These are phyloP conservation scores for Lethrus apterus DNA, from an alignment of 1,140 invertebrate genomes.

Conservation along the genomic window DNA sequence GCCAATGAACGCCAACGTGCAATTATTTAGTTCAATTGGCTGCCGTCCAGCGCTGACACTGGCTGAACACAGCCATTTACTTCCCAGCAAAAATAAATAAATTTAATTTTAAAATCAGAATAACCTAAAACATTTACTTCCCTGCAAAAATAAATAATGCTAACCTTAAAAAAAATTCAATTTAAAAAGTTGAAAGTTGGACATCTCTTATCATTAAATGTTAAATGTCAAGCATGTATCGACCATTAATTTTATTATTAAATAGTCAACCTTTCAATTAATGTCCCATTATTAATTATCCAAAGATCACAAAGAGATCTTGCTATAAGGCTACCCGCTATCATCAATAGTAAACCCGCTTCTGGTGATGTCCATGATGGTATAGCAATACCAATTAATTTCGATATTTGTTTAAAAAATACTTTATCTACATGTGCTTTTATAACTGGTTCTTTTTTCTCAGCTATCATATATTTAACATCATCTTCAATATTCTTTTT, in stretches of 20 bases:
- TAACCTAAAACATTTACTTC: no score
- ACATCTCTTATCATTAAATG: background rate
- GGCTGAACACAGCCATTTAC: no score
- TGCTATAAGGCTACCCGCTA: slow-evolving; percentile 74
- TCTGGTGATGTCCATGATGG: slow-evolving; percentile 70
- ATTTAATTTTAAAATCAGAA: no score
- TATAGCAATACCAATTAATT: slow-evolving; percentile 75
- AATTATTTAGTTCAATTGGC: no score
- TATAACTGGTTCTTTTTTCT: slow-evolving; percentile 55
- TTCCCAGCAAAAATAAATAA: no score
- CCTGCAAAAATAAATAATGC: background rate
- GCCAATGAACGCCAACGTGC: no score
- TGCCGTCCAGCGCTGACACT: no score
- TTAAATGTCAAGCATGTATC: background rate
- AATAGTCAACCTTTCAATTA: slow-evolving; percentile 83
- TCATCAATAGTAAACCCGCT: slow-evolving; percentile 69
- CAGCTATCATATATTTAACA: slow-evolving; percentile 70
- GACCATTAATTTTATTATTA: background rate
- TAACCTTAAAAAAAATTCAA: no score
- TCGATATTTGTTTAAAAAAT: slow-evolving; percentile 72
- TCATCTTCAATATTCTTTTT: slow-evolving; percentile 50
- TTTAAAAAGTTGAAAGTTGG: no score
- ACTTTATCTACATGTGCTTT: slow-evolving; percentile 81
- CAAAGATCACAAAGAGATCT: slow-evolving; percentile 93
- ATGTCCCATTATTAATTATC: slow-evolving; percentile 90